These are phyloP conservation scores for Cryptoblepharus egeriae DNA, from an alignment of 2,797 vertebrate genomes.

Conservation along the genomic window DNA sequence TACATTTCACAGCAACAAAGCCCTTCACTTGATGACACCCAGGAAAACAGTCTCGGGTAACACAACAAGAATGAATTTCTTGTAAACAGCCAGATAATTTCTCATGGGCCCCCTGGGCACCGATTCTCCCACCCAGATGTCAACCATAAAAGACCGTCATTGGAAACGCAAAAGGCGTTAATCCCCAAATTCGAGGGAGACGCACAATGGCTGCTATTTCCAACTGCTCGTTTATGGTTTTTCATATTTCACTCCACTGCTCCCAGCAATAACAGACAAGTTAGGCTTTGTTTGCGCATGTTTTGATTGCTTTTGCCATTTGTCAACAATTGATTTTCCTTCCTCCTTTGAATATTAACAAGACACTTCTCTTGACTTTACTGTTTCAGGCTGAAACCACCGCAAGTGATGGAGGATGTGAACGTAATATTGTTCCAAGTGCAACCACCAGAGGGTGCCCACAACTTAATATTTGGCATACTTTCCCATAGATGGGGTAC, in stretches of 20 bases:
- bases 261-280: not conserved
- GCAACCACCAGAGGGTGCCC: slow-evolving; percentile 17
- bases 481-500: not conserved
- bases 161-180: rapidly evolving
- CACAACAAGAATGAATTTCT: not conserved
- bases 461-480: not conserved
- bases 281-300: slow-evolving; percentile 2
- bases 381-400: not conserved
- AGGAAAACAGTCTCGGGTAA: too few species aligned
- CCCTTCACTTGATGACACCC: too few species aligned
- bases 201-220: not conserved
- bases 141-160: not conserved
- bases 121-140: not conserved
- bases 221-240: slow-evolving; percentile 41
- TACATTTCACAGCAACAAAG: too few species aligned
- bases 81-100: not conserved
- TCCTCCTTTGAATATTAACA: not conserved
- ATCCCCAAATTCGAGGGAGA: not conserved
- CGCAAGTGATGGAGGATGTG: rapidly evolving
- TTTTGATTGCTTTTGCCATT: slow-evolving; percentile 16
- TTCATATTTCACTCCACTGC: not conserved
- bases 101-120: not conserved
- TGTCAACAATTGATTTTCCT: not conserved
- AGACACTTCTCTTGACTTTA: not conserved
- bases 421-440: not conserved